Conservation (phyloP, 2,797 vertebrate genomes). For the Aphelocoma californica region DNA sequence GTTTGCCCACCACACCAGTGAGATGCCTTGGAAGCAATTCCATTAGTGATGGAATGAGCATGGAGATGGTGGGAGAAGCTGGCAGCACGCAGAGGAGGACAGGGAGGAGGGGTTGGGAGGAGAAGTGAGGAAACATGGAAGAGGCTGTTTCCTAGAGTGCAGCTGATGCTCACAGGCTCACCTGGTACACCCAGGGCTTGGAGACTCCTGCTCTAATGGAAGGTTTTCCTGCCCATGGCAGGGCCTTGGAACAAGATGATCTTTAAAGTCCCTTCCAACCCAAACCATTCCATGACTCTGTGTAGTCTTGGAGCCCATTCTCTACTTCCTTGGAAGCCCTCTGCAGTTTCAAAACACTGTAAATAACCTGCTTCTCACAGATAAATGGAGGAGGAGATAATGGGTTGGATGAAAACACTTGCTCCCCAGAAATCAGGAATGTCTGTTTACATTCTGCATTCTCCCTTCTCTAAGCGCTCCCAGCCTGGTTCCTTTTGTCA, state of each 20-base stretch:
- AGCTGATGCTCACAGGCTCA: not conserved
- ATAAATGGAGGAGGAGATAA: not conserved
- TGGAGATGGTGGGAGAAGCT: slow-evolving; percentile 51
- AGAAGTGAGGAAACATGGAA: not conserved
- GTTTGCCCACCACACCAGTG: slow-evolving; percentile 59
- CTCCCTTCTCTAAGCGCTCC: not conserved
- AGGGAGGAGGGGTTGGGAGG: not conserved
- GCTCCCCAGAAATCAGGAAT: not conserved
- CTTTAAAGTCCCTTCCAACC: not conserved
- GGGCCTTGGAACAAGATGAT: not conserved
- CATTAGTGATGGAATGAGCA: slow-evolving; percentile 56
- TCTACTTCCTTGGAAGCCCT: slow-evolving; percentile 41
- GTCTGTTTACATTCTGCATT: not conserved
- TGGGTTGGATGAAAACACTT: not conserved
- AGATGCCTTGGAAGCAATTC: slow-evolving; percentile 62
- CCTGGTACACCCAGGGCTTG: not conserved
- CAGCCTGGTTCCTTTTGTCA: not conserved
- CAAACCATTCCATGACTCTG: not conserved
- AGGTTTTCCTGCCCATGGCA: not conserved
- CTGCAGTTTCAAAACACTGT: slow-evolving; percentile 21
- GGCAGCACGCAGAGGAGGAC: not conserved
- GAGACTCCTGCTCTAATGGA: not conserved
- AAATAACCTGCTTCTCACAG: slow-evolving; percentile 28
- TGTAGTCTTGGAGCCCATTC: not conserved
- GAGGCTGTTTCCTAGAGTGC: not conserved